Conservation (phyloP, 2,888 invertebrate species). For the Melanchra persicariae region DNA sequence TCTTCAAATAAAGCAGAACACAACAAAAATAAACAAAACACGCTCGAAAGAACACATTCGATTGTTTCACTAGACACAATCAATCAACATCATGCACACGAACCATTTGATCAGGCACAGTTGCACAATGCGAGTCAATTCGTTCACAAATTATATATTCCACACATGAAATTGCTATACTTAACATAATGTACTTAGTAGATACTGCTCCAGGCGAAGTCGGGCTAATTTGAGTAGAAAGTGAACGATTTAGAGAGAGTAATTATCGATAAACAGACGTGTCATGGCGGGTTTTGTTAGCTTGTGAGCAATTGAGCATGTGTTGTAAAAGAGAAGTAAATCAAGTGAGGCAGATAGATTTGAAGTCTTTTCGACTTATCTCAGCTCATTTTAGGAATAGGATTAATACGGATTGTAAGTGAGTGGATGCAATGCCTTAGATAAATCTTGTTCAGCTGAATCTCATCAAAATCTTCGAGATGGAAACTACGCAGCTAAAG, state of each 20-base stretch:
- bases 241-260: constrained; percentile 67
- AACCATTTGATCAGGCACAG: constrained; percentile 62
- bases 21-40: constrained; percentile 26
- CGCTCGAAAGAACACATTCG: constrained; percentile 28
- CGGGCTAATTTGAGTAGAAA: constrained; percentile 72
- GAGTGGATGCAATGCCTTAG: background rate
- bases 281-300: constrained; percentile 50
- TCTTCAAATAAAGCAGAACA: constrained; percentile 14
- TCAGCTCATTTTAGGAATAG: background rate
- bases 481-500: background rate
- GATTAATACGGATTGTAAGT: background rate
- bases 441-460: background rate
- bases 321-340: constrained; percentile 23
- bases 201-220: constrained; percentile 60
- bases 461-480: no score
- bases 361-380: background rate
- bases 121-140: constrained; percentile 74
- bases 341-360: background rate
- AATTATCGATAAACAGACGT: constrained; percentile 64
- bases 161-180: constrained; percentile 67
- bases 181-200: constrained; percentile 60
- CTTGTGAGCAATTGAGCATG: constrained; percentile 28
- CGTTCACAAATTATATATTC: constrained; percentile 73
- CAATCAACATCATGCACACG: constrained; percentile 61
- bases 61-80: constrained; percentile 57